Evolutionary conservation across 2,888 invertebrate species (phyloP).

Genomic region (Aphodius granarius): DNA sequence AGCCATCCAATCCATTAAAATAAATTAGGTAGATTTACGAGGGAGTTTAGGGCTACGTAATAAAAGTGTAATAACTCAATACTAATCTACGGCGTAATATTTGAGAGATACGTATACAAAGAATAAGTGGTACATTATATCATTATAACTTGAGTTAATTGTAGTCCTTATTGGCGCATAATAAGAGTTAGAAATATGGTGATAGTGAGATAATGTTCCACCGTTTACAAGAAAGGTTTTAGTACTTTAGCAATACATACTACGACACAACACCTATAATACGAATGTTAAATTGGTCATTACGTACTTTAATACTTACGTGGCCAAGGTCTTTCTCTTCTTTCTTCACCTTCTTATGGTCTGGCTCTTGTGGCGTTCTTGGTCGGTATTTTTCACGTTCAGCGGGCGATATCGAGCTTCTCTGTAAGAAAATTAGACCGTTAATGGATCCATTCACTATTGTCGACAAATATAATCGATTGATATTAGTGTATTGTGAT

Average conservation of each 20-base stretch:
- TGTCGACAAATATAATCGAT: slow-evolving; percentile 3
- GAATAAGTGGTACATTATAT: not conserved
- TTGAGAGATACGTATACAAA: too few species aligned
- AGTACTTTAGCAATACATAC: slow-evolving; percentile 1
- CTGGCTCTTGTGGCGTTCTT: slow-evolving; percentile 73
- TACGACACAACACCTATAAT: slow-evolving; percentile 10
- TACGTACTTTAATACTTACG: slow-evolving; percentile 66
- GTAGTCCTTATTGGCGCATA: not conserved
- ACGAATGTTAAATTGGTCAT: slow-evolving; percentile 18
- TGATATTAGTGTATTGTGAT: not conserved
- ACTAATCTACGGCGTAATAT: not conserved
- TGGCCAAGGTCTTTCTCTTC: slow-evolving; percentile 81
- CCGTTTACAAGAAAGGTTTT: not conserved
- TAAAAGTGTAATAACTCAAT: not conserved
- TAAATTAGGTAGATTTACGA: not conserved
- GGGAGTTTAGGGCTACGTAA: not conserved
- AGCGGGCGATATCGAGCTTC: slow-evolving; percentile 81
- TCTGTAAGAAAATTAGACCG: slow-evolving; percentile 55
- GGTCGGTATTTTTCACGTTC: slow-evolving; percentile 82
- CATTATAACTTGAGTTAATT: not conserved
- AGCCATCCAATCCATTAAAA: not conserved
- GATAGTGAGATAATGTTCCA: not conserved
- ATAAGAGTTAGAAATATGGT: not conserved
- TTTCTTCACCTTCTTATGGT: slow-evolving; percentile 77
- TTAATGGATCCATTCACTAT: not conserved